phyloP scores from a whole-genome alignment of 2,113 vertebrate genomes.

The Hepsetus odoe region DNA sequence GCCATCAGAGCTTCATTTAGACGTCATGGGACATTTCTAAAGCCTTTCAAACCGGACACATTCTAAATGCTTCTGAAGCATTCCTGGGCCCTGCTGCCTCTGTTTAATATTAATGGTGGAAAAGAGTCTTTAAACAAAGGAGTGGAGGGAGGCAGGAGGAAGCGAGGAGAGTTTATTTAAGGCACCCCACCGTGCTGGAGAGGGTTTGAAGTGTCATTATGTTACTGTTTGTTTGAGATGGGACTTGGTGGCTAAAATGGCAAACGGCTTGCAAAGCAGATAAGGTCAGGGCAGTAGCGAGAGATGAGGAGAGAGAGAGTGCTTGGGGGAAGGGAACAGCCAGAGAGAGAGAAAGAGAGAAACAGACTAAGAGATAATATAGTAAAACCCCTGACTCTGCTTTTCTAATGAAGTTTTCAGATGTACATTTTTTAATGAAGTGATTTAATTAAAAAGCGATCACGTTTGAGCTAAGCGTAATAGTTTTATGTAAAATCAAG shows the following conservation, averaged over 20 bases:
- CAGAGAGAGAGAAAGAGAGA: not conserved
- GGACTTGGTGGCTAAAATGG: slow-evolving; percentile 72
- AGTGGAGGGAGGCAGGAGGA: slow-evolving; percentile 37
- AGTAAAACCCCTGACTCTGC: too few relatives aligned
- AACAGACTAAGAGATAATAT: too few relatives aligned
- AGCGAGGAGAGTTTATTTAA: slow-evolving; percentile 59
- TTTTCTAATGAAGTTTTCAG: too few relatives aligned
- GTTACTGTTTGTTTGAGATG: slow-evolving; percentile 79
- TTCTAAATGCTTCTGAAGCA: slow-evolving; percentile 55
- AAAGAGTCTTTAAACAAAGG: slow-evolving; percentile 52
- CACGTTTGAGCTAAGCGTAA: too few relatives aligned
- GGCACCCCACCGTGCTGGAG: slow-evolving; percentile 68
- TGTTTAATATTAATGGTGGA: slow-evolving; percentile 72
- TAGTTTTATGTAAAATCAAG: too few relatives aligned
- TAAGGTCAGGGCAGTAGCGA: slow-evolving; percentile 67
- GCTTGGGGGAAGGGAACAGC: slow-evolving; percentile 2
- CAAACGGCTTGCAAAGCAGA: slow-evolving; percentile 67
- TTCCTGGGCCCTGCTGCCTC: slow-evolving; percentile 53
- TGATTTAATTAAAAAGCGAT: too few relatives aligned
- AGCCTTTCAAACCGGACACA: slow-evolving; percentile 46
- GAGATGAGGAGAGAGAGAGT: slow-evolving; percentile 27
- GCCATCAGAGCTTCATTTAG: not conserved
- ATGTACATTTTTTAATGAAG: too few relatives aligned
- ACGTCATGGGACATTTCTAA: slow-evolving; percentile 27
- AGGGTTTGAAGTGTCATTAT: slow-evolving; percentile 77